Evolutionary conservation across 1,140 invertebrate species (phyloP), one percentile per base, ranked within the genome.

Genomic region (Leptonema lineaticorne): DNA sequence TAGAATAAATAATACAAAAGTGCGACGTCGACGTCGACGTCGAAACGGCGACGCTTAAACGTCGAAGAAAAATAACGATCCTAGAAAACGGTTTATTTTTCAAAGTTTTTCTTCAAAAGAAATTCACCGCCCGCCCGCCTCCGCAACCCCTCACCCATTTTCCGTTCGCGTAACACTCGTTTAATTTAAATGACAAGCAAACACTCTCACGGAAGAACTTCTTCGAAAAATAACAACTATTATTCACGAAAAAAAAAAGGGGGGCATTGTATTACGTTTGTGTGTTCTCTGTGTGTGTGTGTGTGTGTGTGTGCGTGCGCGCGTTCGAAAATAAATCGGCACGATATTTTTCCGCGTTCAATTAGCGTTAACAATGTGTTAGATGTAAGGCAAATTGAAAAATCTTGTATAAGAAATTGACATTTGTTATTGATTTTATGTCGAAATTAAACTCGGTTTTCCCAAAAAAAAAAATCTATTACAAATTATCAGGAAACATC

Each of bases 61-160:
- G 18, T 9, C 59, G 59, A 62, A 20, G 16, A 60, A 37, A 60
- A 60, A 60, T 60, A 62, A 62, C 16, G 37, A 14, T n/a, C n/a
- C n/a, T n/a, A n/a, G n/a, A n/a, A n/a, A n/a, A n/a, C n/a, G n/a
- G n/a, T 41, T 41, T 16, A 2, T 41, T 33, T 33, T 33, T 41
- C 9, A 53, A 24, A 8, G 22, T 53, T 24, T 22, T 53, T 53
- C 20, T 53, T 53, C 50, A 11, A 41, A 53, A 26, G 8, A 14
- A 24, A 53, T n/a, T 22, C 27, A 24, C 1, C 11, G 50, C 14
- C 37, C 1, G 27, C 9, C 27, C 20, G 22, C 20, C 50, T 53
- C 18, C 11, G 22, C 24, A 14, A 53, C n/a, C n/a, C n/a, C n/a
- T n/a, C n/a, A n/a, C n/a, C n/a, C n/a, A n/a, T n/a, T n/a, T n/a